Base-by-base conservation (phyloP, 2,888 invertebrate species). In the Caenorhabditis uteleia region DNA sequence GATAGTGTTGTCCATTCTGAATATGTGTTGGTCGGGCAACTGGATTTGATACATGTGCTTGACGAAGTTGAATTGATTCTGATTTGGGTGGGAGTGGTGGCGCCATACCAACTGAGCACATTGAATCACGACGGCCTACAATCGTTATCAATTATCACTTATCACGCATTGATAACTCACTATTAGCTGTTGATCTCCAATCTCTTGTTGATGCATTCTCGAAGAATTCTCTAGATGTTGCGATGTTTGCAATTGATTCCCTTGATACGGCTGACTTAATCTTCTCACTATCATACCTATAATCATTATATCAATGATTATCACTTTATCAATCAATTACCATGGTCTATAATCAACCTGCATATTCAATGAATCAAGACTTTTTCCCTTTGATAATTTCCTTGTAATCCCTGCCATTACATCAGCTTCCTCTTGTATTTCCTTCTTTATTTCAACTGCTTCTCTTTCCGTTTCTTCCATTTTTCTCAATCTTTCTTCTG, bases 391-490 rank as follows among this genome's bases (percentile, higher is more conserved):
- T 7, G 59, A 56, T 21, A 73, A 42, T 20, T 53, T 60, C 18
- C 44, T 34, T 14, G 45, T 40, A 16, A 38, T 36, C 20, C 50
- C 31, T n/a, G 47, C 42, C 1, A 47, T 25, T 10, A 36, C 23
- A n/a, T 53, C 56, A 3, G 57, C 49, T 18, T 58, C 60, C 25
- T 70, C 62, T 29, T 62, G 55, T 16, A 59, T 68, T 33, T 62
- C 62, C 46, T 55, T 55, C 16, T 73, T 68, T 14, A 65, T 59
- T 31, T 66, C 57, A 6, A 56, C 57, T 1, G 78, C 78, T 34
- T 74, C 73, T 45, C 58, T 39, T 31, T 78, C 76, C 2, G 74
- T 77, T 42, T 78, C 70, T 33, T 71, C 53, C 73, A 78, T 73
- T 55, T 67, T 76, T 16, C 60, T 46, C 23, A 65, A 53, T 8